Evolutionary conservation across 2,888 invertebrate genomes (phyloP).

Genomic region (Drosophila lacicola): DNA sequence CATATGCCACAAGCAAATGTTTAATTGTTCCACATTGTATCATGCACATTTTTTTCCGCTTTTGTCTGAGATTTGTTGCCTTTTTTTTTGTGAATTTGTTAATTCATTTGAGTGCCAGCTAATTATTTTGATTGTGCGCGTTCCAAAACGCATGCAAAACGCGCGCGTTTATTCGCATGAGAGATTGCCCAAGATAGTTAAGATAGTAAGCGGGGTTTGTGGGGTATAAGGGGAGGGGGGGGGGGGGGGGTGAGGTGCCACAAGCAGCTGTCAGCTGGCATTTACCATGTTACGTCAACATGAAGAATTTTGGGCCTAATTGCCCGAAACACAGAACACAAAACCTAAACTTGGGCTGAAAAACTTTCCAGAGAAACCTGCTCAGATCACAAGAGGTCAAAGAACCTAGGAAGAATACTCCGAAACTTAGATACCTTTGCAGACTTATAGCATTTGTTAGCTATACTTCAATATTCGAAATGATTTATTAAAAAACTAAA

Average conservation of each 20-base stretch:
- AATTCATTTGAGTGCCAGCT: slow-evolving; percentile 56
- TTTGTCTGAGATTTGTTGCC: neutral
- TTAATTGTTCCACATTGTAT: slow-evolving; percentile 30
- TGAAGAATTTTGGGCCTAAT: slow-evolving; percentile 21
- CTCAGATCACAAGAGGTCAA: neutral
- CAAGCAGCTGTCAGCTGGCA: slow-evolving; percentile 25
- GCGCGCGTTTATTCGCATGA: slow-evolving; percentile 33
- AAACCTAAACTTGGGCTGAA: slow-evolving; percentile 17
- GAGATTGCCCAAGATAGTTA: slow-evolving; percentile 13
- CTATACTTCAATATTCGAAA: too few relatives aligned
- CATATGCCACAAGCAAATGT: slow-evolving; percentile 1
- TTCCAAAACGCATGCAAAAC: slow-evolving; percentile 50
- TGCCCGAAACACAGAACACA: slow-evolving; percentile 26
- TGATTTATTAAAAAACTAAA: too few relatives aligned
- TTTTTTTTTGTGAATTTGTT: slow-evolving; percentile 35
- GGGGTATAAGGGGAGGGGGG: neutral
- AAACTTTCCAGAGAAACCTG: slow-evolving; percentile 10
- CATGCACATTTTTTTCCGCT: slow-evolving; percentile 11
- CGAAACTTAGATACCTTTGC: neutral
- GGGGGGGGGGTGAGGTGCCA: neutral
- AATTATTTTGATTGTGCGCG: slow-evolving; percentile 58
- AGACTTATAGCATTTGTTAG: too few relatives aligned
- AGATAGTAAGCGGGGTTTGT: neutral
- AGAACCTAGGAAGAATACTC: neutral
- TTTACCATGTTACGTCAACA: slow-evolving; percentile 29